Base-by-base conservation (phyloP, 2,797 vertebrate genomes). In the Lithobates pipiens region DNA sequence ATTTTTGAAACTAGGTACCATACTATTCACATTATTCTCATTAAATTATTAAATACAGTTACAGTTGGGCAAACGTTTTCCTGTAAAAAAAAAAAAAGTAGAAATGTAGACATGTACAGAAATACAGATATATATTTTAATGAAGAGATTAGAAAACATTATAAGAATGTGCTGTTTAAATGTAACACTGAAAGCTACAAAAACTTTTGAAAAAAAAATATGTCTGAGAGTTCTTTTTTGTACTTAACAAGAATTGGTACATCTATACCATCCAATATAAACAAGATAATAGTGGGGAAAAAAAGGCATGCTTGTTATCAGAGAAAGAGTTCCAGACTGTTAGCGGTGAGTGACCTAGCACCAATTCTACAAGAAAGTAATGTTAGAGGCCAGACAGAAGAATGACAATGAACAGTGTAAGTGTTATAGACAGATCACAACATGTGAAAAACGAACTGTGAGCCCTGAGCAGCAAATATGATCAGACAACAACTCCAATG, bases 351-450 rank as follows among this genome's bases (percentile, higher is more conserved):
- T 65, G 61, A 65, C 61, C 61, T 23, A 32, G 16, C 73, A 75
- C 27, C 44, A 29, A n/a, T 50, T n/a, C 73, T 29, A 50, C 42
- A 46, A 21, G 73, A 75, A 75, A 75, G 50, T 75, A 75, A 63
- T 23, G 76, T 34, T 11, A 8, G 7, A 77, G 50, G n/a, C 32
- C 34, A 23, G 76, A 77, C 32, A 34, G 54, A 36, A 77, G 54
- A 61, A 63, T 76, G 57, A 34, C 50, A 61, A 63, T 77, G 73
- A 29, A 25, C 57, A 29, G 29, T 27, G 27, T 61, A n/a, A 34
- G 29, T n/a, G 46, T 34, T 50, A 76, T 61, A 25, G 61, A 61
- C 36, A 61, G 29, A 76, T 76, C 50, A 34, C 27, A 65, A 65
- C 16, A 54, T 54, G 50, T 76, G 75, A 27, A 34, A 61, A 61